Percentiles rank a stretch among this genome's conserved stretches.
Evolutionary conservation across 2,113 vertebrate genomes (phyloP).

Genomic region (Taxidea taxus): DNA sequence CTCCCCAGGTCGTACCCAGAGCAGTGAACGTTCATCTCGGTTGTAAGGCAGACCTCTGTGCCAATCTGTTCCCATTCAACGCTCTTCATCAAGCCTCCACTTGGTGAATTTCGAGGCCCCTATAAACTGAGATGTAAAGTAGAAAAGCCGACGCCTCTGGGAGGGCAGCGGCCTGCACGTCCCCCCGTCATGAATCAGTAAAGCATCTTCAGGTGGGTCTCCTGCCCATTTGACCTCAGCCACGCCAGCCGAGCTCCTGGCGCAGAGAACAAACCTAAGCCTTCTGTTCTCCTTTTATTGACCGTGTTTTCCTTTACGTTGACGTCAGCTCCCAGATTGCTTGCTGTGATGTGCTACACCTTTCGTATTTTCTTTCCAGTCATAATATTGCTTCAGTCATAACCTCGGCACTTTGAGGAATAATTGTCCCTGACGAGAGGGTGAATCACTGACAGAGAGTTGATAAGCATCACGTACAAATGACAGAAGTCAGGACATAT

Average conservation of each 20-base stretch:
- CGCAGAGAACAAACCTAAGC: background rate
- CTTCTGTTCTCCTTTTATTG: conserved; percentile 64
- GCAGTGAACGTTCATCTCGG: background rate
- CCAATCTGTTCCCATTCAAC: background rate
- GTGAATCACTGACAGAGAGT: conserved; percentile 94
- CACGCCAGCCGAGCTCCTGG: background rate
- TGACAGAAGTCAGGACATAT: conserved; percentile 99
- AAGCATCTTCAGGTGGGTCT: background rate
- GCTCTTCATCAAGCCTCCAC: background rate
- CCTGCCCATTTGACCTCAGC: conserved; percentile 42
- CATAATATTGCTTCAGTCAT: conserved; percentile 87
- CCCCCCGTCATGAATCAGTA: background rate
- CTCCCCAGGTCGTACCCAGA: rapidly evolving
- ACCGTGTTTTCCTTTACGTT: conserved; percentile 70
- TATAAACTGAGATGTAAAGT: background rate
- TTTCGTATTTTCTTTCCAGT: conserved; percentile 83
- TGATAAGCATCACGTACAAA: conserved; percentile 99
- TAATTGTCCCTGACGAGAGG: conserved; percentile 99
- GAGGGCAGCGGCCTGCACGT: background rate
- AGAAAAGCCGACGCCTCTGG: background rate
- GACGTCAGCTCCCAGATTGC: conserved; percentile 81
- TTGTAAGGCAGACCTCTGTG: background rate
- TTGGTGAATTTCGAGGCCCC: background rate
- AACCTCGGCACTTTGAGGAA: conserved; percentile 91
- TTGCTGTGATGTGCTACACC: conserved; percentile 78